These are phyloP conservation scores for Lissocephala sabroskyi DNA, from an alignment of 2,888 invertebrate species.

Conservation along the genomic window DNA sequence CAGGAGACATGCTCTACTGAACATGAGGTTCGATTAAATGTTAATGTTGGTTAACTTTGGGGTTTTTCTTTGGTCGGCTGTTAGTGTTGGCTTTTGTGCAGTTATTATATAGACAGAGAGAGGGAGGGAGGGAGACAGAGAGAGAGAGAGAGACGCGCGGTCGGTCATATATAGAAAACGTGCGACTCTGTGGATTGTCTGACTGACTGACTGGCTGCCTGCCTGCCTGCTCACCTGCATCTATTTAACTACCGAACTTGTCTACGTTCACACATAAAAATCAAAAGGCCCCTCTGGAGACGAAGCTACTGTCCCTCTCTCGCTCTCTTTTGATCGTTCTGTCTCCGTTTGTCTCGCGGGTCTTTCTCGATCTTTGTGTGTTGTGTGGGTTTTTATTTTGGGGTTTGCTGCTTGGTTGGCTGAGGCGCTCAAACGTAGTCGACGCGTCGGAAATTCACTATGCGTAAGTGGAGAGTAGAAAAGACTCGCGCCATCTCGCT, in stretches of 20 bases:
- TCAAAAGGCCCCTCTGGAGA: conserved; percentile 29
- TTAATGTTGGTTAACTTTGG: conserved; percentile 71
- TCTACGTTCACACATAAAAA: conserved; percentile 64
- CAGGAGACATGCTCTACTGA: conserved; percentile 72
- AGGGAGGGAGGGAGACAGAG: too few species aligned
- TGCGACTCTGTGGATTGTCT: conserved; percentile 10
- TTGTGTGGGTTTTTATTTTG: conserved; percentile 17
- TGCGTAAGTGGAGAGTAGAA: conserved; percentile 2
- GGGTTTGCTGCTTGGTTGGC: conserved; percentile 54
- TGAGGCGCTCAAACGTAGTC: conserved; percentile 57
- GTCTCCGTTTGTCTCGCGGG: conserved; percentile 7
- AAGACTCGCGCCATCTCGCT: conserved; percentile 21
- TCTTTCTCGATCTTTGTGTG: conserved; percentile 1
- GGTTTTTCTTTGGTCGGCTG: conserved; percentile 50
- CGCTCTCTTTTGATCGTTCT: conserved; percentile 14
- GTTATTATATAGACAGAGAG: background rate
- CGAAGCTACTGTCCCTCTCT: conserved; percentile 1
- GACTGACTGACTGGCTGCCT: conserved; percentile 2
- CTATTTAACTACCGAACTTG: conserved; percentile 66
- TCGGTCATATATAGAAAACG: conserved; percentile 1
- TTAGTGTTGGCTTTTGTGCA: conserved; percentile 7
- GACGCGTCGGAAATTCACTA: conserved; percentile 29
- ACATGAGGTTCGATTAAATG: conserved; percentile 72
- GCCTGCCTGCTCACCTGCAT: conserved; percentile 35
- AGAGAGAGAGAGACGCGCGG: too few species aligned